A percentile compares a stretch with the other conserved stretches of the same genome.
phyloP scores from a whole-genome alignment of 2,113 vertebrate species.

The Poicephalus meyeri region DNA sequence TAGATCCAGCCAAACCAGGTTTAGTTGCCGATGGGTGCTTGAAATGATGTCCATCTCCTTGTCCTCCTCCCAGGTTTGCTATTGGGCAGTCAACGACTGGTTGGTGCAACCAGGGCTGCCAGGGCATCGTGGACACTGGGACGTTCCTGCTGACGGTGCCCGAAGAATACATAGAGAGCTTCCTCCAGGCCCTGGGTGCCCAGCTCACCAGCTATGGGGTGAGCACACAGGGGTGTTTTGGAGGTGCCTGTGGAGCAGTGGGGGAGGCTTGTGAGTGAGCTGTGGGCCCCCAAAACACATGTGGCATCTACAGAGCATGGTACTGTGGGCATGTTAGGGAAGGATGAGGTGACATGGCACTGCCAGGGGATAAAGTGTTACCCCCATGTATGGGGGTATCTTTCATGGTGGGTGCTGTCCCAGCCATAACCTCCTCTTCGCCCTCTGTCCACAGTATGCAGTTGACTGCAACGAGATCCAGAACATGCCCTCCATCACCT shows the following conservation, averaged over 20 bases:
- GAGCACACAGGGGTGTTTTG: neutral
- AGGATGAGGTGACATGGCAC: neutral
- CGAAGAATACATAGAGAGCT: neutral
- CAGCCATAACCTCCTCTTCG: neutral
- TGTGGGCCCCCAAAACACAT: fast-evolving
- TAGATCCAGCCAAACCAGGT: neutral
- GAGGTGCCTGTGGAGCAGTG: fast-evolving
- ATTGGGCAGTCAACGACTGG: neutral
- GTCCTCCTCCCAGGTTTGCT: slow-evolving; percentile 51
- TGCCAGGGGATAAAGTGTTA: neutral
- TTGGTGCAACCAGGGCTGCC: slow-evolving; percentile 67
- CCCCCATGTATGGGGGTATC: fast-evolving
- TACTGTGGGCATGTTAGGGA: neutral
- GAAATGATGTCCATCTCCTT: neutral
- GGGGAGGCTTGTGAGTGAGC: neutral
- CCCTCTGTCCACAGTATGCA: slow-evolving; percentile 17
- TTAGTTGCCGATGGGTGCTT: neutral
- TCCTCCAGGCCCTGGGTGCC: slow-evolving; percentile 54
- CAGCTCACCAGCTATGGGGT: slow-evolving; percentile 59
- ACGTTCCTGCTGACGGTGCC: slow-evolving; percentile 63
- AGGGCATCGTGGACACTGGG: slow-evolving; percentile 71
- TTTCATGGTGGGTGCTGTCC: neutral
- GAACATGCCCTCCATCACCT: slow-evolving; percentile 59
- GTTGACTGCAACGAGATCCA: slow-evolving; percentile 36
- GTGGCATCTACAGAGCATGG: neutral